phyloP scores from a whole-genome alignment of 2,113 vertebrate species.

The Machaerirhynchus nigripectus region DNA sequence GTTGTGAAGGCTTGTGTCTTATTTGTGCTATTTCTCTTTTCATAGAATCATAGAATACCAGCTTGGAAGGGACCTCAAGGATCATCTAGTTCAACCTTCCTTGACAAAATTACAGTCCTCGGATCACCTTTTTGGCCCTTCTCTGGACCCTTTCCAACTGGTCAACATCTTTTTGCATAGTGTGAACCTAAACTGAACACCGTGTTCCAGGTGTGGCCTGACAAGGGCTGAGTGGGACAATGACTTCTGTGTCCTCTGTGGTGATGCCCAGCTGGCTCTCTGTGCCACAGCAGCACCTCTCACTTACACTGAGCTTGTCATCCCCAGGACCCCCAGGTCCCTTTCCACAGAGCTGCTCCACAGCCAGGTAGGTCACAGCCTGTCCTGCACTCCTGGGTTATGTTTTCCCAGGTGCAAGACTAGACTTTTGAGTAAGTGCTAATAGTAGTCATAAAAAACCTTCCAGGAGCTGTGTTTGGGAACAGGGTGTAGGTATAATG shows the following conservation, averaged over 20 bases:
- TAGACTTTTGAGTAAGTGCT: neutral
- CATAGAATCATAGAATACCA: neutral
- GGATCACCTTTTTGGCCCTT: neutral
- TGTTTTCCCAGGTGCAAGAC: neutral
- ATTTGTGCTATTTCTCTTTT: neutral
- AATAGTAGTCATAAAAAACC: neutral
- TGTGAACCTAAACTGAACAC: neutral
- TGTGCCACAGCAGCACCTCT: neutral
- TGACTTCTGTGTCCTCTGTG: neutral
- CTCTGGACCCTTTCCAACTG: neutral
- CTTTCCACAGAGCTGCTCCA: neutral
- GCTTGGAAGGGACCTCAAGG: neutral
- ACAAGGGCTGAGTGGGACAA: neutral
- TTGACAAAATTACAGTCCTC: neutral
- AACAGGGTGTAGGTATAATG: neutral
- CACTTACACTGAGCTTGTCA: neutral
- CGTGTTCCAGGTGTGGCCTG: neutral
- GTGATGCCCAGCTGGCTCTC: neutral
- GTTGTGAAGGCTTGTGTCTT: neutral
- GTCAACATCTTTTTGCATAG: neutral
- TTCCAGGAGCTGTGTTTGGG: neutral
- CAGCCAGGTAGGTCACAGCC: neutral
- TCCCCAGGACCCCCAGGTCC: no score
- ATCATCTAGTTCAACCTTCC: neutral
- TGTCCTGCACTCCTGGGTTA: neutral